phyloP scores from a whole-genome alignment of 2,113 vertebrate species.

The Calyptomena viridis region DNA sequence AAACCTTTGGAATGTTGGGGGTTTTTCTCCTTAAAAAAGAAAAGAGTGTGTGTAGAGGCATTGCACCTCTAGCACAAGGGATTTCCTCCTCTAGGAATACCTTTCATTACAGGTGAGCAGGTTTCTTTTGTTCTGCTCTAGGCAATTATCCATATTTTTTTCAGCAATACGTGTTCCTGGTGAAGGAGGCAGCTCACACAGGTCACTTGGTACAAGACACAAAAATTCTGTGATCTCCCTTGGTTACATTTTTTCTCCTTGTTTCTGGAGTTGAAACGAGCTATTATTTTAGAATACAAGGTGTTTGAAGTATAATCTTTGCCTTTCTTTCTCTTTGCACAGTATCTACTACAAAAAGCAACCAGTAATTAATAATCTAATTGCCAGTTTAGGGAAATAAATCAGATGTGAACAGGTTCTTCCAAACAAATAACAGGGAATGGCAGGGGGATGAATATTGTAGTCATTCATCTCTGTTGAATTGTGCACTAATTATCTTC shows the following conservation, averaged over 20 bases:
- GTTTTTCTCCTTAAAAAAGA: not conserved
- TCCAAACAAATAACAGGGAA: not conserved
- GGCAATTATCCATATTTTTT: not conserved
- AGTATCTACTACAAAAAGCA: not conserved
- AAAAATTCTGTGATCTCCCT: not conserved
- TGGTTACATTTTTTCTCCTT: not conserved
- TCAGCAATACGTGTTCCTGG: accelerated
- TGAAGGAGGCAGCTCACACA: not conserved
- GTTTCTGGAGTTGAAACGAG: not conserved
- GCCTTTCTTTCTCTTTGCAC: not conserved
- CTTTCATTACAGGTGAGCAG: not conserved
- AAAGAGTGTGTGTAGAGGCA: not conserved
- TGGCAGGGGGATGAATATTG: not conserved
- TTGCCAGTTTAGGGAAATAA: slow-evolving; percentile 15
- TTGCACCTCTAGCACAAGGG: not conserved
- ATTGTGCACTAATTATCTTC: slow-evolving; percentile 49
- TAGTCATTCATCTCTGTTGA: slow-evolving; percentile 47
- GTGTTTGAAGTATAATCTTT: not conserved
- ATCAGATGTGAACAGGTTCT: slow-evolving; percentile 24
- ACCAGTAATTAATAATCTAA: slow-evolving; percentile 25
- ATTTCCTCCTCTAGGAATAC: not conserved
- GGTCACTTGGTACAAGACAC: not conserved
- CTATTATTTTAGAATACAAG: not conserved
- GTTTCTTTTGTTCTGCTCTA: not conserved
- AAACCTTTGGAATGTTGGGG: not conserved